Evolutionary conservation across 2,113 vertebrate genomes (phyloP).

Genomic region (Rynchops niger): DNA sequence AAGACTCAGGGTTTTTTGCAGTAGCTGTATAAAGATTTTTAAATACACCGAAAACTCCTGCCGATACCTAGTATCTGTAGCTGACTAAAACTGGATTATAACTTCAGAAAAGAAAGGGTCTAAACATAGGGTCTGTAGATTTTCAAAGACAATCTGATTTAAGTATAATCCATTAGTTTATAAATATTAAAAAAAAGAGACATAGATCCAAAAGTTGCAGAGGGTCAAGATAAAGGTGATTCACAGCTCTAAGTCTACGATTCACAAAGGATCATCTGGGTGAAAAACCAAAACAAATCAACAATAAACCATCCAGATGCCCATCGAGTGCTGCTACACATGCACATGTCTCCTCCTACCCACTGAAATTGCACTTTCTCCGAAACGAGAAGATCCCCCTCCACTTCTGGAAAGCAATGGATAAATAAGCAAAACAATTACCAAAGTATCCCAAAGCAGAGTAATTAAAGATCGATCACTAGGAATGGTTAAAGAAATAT

Average conservation of each 20-base stretch:
- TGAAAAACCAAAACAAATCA: neutral
- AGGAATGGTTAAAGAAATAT: rapidly evolving
- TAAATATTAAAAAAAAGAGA: neutral
- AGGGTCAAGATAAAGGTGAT: neutral
- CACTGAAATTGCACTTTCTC: neutral
- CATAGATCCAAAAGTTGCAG: neutral
- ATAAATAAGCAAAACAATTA: neutral
- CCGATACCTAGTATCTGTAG: neutral
- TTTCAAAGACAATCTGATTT: neutral
- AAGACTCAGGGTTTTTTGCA: rapidly evolving
- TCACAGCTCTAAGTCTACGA: neutral
- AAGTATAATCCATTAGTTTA: neutral
- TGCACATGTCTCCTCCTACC: rapidly evolving
- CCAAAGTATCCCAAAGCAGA: neutral
- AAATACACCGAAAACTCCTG: neutral
- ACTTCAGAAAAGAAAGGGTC: neutral
- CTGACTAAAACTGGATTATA: neutral
- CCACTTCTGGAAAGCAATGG: neutral
- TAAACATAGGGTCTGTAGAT: neutral
- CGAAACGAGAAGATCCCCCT: neutral
- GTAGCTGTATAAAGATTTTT: neutral
- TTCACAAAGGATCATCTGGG: neutral
- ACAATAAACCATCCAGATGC: neutral
- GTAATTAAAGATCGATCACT: neutral
- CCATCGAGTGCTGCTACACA: rapidly evolving